These are phyloP conservation scores for Hippolais icterina DNA, from an alignment of 2,113 vertebrate species.

Conservation along the genomic window DNA sequence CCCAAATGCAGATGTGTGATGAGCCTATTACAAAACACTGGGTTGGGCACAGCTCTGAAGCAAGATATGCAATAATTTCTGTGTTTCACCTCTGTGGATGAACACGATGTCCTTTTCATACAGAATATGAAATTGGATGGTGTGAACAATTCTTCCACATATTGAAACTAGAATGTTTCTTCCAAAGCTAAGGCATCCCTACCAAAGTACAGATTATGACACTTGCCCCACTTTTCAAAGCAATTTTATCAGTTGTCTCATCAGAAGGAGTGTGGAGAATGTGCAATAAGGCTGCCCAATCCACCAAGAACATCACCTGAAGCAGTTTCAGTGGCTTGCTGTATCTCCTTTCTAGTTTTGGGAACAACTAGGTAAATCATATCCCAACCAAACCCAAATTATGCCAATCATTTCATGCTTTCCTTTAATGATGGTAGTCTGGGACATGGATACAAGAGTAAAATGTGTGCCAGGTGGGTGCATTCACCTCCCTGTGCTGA, in stretches of 20 bases:
- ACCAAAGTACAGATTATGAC: background rate
- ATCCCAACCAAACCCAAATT: background rate
- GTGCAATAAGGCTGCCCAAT: background rate
- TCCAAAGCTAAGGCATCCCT: background rate
- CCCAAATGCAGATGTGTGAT: background rate
- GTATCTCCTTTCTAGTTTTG: background rate
- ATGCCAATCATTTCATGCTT: background rate
- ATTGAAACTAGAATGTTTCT: background rate
- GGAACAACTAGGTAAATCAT: background rate
- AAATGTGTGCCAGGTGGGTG: accelerated
- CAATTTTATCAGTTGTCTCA: background rate
- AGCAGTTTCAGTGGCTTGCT: background rate
- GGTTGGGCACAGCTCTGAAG: background rate
- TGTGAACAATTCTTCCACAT: background rate
- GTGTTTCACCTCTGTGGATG: background rate
- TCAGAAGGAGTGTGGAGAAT: background rate
- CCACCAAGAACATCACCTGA: background rate
- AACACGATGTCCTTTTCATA: background rate
- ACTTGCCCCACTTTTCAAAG: background rate
- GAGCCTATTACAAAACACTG: background rate
- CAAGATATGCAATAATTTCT: background rate
- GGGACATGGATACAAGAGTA: background rate
- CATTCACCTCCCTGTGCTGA: background rate
- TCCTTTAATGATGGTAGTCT: background rate
- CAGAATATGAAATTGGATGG: background rate